phyloP scores from a whole-genome alignment of 2,888 invertebrate genomes.

The Papilio gigon region DNA sequence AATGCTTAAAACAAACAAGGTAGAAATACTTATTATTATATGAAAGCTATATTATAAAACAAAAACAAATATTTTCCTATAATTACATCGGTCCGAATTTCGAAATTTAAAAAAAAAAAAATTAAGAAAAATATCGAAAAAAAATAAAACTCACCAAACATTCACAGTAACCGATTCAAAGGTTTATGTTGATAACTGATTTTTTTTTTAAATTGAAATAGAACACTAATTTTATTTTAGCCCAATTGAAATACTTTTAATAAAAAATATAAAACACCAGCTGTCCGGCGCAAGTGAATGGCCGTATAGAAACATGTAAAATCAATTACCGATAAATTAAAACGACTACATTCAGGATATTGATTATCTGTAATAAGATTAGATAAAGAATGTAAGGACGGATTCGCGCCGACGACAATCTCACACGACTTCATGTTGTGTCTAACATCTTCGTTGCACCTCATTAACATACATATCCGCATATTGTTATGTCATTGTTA shows the following conservation, averaged over 20 bases:
- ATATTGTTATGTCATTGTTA: constrained; percentile 6
- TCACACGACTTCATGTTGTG: constrained; percentile 20
- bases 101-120: no score
- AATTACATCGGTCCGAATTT: no score
- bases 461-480: constrained; percentile 6
- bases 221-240: constrained; percentile 15
- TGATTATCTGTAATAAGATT: constrained; percentile 40
- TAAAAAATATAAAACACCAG: neutral
- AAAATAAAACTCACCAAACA: constrained; percentile 16
- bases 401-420: constrained; percentile 7
- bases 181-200: neutral
- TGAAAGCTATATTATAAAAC: no score
- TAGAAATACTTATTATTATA: no score
- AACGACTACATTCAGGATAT: constrained; percentile 30
- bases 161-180: neutral
- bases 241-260: constrained; percentile 1
- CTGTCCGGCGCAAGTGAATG: neutral
- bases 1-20: no score
- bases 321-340: constrained; percentile 27
- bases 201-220: neutral
- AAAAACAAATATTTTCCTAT: no score
- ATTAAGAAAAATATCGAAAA: no score
- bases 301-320: constrained; percentile 9
- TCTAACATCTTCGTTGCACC: neutral
- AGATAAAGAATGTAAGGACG: constrained; percentile 39